Base-by-base conservation (phyloP, 2,888 invertebrate genomes). In the Doris montereyensis region DNA sequence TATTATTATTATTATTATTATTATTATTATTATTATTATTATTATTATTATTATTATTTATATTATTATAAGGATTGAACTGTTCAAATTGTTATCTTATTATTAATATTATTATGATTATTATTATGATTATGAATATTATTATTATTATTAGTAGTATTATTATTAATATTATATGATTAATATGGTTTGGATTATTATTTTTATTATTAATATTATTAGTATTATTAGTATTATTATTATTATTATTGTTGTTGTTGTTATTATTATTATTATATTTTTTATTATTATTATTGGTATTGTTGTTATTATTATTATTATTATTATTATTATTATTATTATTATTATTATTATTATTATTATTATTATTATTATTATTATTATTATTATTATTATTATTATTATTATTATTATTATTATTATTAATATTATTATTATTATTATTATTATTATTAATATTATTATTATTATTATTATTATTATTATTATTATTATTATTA, bases 361-460 rank as follows among this genome's bases (percentile, higher is more conserved):
- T 74, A 26, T 60, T 74, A 26, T 60, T 74, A 28, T 60, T 74
- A 60, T 60, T 74, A 60, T 60, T 74, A 60, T 58, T 74, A 74
- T 58, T 74, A 74, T 58, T 74, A 74, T 58, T 74, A 65, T 67
- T 41, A 65, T 35, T 26, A 28, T n/a, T 17, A 41, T 17, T 30
- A 68, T 8, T 30, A 68, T 8, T 30, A 68, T 10, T 10, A 68
- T 8, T 28, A 68, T 8, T 24, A 68, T 8, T 24, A 68, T 3
- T 28, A 68, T 26, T 28, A 28, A 10, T 24, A 68, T 21, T 24
- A 68, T 26, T 30, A 68, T 68, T 24, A 68, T 68, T 24, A 68
- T 68, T 24, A 68, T 68, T 24, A 68, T 68, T 24, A 68, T 68
- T 24, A 68, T 26, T 24, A 68, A 28, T 24, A 68, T 26, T 24